phyloP scores from a whole-genome alignment of 2,113 vertebrate genomes.

The Megaceryle torquata region DNA sequence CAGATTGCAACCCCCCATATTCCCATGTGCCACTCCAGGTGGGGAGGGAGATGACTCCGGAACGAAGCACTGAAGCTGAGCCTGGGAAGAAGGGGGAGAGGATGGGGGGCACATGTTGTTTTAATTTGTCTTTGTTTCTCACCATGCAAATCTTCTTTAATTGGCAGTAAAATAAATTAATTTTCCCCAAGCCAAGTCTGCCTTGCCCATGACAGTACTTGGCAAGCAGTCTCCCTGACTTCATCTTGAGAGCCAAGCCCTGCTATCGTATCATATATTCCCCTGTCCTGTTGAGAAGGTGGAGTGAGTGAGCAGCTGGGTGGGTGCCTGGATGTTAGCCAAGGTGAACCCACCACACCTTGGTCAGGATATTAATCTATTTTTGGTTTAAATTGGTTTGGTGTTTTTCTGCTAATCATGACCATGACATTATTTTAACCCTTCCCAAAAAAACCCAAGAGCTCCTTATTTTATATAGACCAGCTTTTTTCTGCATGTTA shows the following conservation, averaged over 20 bases:
- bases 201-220: neutral
- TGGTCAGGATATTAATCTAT: neutral
- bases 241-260: accelerated
- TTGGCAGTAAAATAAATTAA: neutral
- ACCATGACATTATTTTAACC: neutral
- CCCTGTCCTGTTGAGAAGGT: neutral
- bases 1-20: neutral
- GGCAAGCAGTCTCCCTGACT: neutral
- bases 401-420: neutral
- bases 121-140: neutral
- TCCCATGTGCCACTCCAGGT: accelerated
- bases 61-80: neutral
- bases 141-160: neutral
- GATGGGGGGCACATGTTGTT: neutral
- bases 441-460: neutral
- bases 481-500: neutral
- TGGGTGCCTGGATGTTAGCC: neutral
- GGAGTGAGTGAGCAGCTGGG: neutral
- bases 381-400: neutral
- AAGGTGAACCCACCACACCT: neutral
- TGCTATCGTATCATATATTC: neutral
- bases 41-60: neutral
- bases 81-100: neutral
- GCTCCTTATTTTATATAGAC: neutral
- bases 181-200: neutral